These are phyloP conservation scores for Hymenopus coronatus DNA, from an alignment of 2,888 invertebrate genomes.

Conservation along the genomic window DNA sequence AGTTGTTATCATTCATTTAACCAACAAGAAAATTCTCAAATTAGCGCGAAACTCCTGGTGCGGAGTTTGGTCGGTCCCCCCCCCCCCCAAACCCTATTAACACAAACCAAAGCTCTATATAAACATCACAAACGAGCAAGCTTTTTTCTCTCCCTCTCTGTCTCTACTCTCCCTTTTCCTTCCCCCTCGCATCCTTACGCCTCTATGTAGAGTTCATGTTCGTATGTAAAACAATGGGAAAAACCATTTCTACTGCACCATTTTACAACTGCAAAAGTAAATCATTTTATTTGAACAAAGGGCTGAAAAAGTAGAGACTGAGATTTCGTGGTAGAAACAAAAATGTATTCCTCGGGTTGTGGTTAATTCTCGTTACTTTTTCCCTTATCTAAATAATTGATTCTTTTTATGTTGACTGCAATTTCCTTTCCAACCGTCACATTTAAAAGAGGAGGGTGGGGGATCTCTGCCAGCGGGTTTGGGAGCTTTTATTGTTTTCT, in stretches of 20 bases:
- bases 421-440: neutral
- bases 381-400: neutral
- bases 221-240: neutral
- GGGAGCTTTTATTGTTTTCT: neutral
- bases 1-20: neutral
- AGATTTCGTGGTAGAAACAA: neutral
- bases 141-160: neutral
- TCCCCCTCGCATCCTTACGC: too few species aligned
- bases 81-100: neutral
- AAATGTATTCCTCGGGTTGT: neutral
- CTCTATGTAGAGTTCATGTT: neutral
- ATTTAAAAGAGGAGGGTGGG: neutral
- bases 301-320: neutral
- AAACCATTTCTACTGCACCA: neutral
- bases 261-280: neutral
- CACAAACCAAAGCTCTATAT: neutral
- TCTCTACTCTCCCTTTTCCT: too few species aligned
- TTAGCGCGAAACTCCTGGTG: neutral
- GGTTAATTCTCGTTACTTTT: neutral
- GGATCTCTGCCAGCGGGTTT: neutral
- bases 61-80: neutral
- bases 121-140: neutral
- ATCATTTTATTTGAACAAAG: neutral
- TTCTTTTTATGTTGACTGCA: neutral
- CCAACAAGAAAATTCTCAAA: neutral